These are phyloP conservation scores for Ochotona princeps DNA, from an alignment of 2,113 vertebrate species.

Conservation along the genomic window DNA sequence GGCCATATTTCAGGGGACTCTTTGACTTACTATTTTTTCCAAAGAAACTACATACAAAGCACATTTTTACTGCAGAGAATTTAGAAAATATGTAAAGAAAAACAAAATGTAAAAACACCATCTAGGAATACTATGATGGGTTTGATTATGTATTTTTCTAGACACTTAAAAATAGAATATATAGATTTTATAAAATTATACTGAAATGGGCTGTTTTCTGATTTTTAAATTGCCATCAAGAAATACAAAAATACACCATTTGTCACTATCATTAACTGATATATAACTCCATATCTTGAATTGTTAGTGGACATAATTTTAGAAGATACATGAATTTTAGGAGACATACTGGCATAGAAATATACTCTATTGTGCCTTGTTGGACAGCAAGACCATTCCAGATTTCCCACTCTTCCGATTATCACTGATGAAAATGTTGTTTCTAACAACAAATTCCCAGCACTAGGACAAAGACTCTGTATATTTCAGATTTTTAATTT, in stretches of 20 bases:
- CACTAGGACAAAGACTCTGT: background rate
- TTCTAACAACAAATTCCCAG: background rate
- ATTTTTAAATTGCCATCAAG: constrained; percentile 15
- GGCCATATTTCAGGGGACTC: background rate
- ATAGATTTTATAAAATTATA: constrained; percentile 10
- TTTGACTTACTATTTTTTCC: background rate
- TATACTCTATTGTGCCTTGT: background rate
- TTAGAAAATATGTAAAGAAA: constrained; percentile 14
- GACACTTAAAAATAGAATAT: background rate
- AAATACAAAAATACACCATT: background rate
- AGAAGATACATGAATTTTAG: background rate
- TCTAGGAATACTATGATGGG: background rate
- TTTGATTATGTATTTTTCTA: constrained; percentile 33
- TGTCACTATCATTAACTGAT: background rate
- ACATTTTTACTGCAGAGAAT: background rate
- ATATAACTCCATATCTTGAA: background rate
- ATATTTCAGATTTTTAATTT: background rate
- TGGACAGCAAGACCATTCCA: background rate
- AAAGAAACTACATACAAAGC: constrained; percentile 5
- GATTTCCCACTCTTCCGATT: constrained; percentile 5
- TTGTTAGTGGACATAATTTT: background rate
- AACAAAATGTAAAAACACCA: background rate
- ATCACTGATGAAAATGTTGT: background rate
- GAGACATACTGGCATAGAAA: background rate
- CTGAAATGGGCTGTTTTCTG: background rate